Evolutionary conservation across 2,113 vertebrate genomes (phyloP), one percentile per base, ranked within the genome.

Genomic region (Nibea coibor): DNA sequence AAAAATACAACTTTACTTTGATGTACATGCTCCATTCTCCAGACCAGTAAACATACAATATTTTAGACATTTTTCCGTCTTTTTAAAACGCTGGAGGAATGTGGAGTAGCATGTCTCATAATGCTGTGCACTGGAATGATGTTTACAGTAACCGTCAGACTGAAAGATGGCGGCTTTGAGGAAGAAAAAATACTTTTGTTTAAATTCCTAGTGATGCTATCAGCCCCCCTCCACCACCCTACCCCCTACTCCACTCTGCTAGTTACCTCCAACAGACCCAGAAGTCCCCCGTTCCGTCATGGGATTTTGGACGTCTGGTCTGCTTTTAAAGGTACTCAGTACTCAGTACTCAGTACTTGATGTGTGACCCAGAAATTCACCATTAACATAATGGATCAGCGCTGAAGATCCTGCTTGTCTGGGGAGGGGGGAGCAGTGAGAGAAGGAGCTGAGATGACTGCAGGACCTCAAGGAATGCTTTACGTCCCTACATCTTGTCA

Each of bases 141-240:
- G 95, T 96, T 96, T 96, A 95, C 93, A 95, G 93, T 86, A 95
- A 87, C 93, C 91, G 93, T 95, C 95, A 95, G 91, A 65, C 93
- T 95, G 95, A 96, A 94, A 94, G 94, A 96, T 96, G 93, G 93
- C 63, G 78, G 87, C 93, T 95, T 93, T 89, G 89, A 91, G 91
- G 86, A 83, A 81, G 51, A 83, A 92, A 94, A 95, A 95, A 92
- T 83, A 90, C 89, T 94, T 94, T 92, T 94, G 95, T 96, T 96
- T 95, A 94, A 95, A 93, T 95, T 95, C 93, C 89, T 85, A 28
- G 82, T 82, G 91, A 94, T 92, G 89, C 89, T 95, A 95, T 95
- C 93, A 84, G 80, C 81, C 61, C 85, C 75, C 50, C 54, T 16
- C 75, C 45, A 45, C 19, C 73, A 3, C 12, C 54, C 53, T 22